Evolutionary conservation across 2,888 invertebrate genomes (phyloP).

Genomic region (Epinotia brunnichana): DNA sequence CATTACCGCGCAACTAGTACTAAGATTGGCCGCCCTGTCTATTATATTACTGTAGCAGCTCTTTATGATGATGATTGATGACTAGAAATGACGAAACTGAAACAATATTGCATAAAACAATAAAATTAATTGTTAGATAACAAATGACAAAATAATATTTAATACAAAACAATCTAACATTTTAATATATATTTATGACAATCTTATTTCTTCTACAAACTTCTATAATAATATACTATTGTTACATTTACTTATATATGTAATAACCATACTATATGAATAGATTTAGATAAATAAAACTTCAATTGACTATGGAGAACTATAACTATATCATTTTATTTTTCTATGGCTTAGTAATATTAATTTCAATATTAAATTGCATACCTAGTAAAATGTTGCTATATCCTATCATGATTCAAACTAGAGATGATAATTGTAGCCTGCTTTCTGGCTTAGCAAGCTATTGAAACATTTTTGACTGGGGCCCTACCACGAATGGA

Average conservation of each 20-base stretch:
- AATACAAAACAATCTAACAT: not conserved
- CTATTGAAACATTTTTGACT: too few relatives aligned
- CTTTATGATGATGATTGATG: not conserved
- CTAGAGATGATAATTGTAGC: too few relatives aligned
- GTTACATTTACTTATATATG: not conserved
- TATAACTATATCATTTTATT: not conserved
- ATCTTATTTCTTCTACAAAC: not conserved
- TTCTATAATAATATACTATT: not conserved
- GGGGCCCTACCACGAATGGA: too few relatives aligned
- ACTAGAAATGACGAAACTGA: not conserved
- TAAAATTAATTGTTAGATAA: not conserved
- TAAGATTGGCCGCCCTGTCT: too few relatives aligned
- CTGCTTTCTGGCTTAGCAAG: too few relatives aligned
- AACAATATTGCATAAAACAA: not conserved
- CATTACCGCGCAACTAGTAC: too few relatives aligned
- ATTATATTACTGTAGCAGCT: slow-evolving; percentile 6
- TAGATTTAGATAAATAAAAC: not conserved
- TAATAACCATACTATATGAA: not conserved
- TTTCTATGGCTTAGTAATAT: not conserved
- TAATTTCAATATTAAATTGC: too few relatives aligned
- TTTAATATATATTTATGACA: not conserved
- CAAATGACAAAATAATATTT: not conserved
- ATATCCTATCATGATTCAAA: too few relatives aligned
- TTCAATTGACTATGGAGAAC: not conserved
- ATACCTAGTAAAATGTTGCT: too few relatives aligned